Evolutionary conservation across 2,888 invertebrate genomes (phyloP).

Genomic region (Caenorhabditis parvicauda): DNA sequence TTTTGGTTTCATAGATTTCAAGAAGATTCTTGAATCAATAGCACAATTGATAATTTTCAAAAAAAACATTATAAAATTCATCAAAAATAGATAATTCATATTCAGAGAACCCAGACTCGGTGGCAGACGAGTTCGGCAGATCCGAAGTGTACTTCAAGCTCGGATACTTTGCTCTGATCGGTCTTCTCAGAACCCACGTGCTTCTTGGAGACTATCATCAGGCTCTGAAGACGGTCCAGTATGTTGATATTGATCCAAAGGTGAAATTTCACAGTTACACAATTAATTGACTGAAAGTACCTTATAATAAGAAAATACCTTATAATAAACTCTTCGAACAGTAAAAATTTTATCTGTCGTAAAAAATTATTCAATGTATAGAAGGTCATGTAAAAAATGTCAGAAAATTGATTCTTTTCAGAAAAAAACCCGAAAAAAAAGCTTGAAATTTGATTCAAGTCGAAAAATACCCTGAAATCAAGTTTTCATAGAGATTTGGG

Average conservation of each 20-base stretch:
- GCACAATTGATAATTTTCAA: not conserved
- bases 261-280: conserved; percentile 60
- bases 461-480: no score
- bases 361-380: no score
- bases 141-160: conserved; percentile 97
- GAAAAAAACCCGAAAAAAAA: not conserved
- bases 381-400: no score
- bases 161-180: conserved; percentile 96
- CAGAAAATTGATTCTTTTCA: not conserved
- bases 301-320: no score
- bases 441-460: no score
- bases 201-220: conserved; percentile 96
- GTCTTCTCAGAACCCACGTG: conserved; percentile 89
- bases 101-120: conserved; percentile 55
- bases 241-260: conserved; percentile 94
- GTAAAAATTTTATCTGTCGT: no score
- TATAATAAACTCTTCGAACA: no score
- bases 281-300: not conserved
- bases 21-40: not conserved
- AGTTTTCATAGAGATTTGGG: no score
- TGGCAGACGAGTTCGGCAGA: conserved; percentile 89
- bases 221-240: conserved; percentile 88
- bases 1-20: no score
- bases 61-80: not conserved
- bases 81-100: no score